A percentile compares a stretch with the other conserved stretches of the same genome.
Conservation (phyloP, 2,888 invertebrate genomes). For the Tubulanus polymorphus region DNA sequence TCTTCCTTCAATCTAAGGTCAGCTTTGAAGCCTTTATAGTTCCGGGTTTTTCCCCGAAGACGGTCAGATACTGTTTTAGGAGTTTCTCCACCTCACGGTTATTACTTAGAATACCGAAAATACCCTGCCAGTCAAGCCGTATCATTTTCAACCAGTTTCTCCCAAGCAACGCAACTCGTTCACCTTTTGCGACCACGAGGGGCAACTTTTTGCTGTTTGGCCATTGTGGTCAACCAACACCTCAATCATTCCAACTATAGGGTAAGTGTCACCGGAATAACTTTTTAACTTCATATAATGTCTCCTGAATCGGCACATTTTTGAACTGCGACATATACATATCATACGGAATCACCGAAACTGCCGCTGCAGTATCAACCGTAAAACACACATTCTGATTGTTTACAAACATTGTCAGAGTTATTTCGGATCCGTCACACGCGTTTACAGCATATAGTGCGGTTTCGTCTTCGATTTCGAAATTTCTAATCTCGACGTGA, state of each 20-base stretch:
- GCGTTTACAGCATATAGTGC: neutral
- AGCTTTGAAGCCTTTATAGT: neutral
- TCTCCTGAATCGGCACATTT: neutral
- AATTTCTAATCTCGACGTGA: neutral
- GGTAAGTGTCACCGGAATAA: neutral
- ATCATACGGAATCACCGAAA: neutral
- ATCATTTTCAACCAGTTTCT: neutral
- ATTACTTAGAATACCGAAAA: neutral
- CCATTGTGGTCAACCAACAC: neutral
- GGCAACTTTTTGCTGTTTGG: neutral
- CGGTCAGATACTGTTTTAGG: neutral
- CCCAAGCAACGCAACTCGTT: neutral
- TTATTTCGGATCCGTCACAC: neutral
- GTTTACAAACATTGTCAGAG: neutral
- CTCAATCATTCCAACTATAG: neutral
- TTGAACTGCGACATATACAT: neutral
- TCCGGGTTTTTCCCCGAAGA: neutral
- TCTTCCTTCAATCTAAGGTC: neutral
- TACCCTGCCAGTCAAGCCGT: neutral
- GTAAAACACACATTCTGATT: neutral
- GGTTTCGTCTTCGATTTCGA: neutral
- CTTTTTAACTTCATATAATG: neutral
- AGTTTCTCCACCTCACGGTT: neutral
- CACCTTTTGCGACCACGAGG: neutral
- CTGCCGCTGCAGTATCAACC: neutral